These are phyloP conservation scores for Entomobrya proxima DNA, from an alignment of 2,888 invertebrate genomes.

Conservation along the genomic window DNA sequence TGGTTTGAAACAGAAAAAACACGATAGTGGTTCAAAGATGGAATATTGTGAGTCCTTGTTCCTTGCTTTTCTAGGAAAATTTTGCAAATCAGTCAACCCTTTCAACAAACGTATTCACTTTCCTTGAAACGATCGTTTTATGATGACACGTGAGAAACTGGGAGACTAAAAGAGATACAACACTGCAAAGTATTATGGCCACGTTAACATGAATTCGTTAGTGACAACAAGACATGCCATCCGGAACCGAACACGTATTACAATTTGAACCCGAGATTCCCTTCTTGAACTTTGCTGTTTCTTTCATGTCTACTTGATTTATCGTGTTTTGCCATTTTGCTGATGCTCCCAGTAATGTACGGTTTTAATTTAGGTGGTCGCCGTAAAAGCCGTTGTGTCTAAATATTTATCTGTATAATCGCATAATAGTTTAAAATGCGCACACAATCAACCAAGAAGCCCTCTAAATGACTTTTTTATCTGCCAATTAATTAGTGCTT, in stretches of 20 bases:
- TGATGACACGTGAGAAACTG: not conserved
- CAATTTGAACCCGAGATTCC: no score
- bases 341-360: not conserved
- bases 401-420: no score
- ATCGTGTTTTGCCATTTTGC: not conserved
- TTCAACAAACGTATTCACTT: not conserved
- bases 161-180: not conserved
- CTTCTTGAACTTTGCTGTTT: no score
- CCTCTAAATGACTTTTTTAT: conserved; percentile 13
- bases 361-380: conserved; percentile 26
- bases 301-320: conserved; percentile 33
- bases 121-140: not conserved
- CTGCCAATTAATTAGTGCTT: conserved; percentile 30
- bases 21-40: no score
- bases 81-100: not conserved
- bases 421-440: conserved; percentile 3
- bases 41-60: not conserved
- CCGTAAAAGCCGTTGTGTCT: conserved; percentile 51
- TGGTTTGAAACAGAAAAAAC: not conserved
- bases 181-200: not conserved
- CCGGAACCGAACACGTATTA: no score
- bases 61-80: not conserved
- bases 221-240: no score
- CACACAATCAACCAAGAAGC: conserved; percentile 11
- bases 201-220: no score